Conservation (phyloP, 2,888 invertebrate species). For the Drosophila mulleri region DNA sequence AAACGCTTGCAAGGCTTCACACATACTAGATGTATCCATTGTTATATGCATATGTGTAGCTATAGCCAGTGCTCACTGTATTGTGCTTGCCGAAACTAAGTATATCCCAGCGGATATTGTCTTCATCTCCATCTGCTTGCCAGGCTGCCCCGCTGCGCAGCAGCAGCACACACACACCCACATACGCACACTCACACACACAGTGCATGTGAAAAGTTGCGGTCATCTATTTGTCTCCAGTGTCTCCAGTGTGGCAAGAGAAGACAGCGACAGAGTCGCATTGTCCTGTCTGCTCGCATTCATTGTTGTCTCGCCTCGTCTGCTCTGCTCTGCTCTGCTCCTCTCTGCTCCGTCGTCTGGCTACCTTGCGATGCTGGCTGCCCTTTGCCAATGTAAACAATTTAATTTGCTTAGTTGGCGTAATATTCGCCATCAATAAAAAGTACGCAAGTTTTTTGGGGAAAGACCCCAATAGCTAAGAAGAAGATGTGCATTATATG, state of each 20-base stretch:
- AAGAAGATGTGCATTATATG: slow-evolving; percentile 21
- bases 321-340: background rate
- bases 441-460: slow-evolving; percentile 40
- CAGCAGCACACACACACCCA: background rate
- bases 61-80: slow-evolving; percentile 19
- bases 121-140: background rate
- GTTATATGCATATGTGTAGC: background rate
- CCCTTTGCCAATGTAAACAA: slow-evolving; percentile 69
- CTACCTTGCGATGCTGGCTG: slow-evolving; percentile 51
- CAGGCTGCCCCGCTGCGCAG: background rate
- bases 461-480: background rate
- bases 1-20: background rate
- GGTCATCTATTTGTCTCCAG: slow-evolving; percentile 59
- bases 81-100: background rate
- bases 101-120: background rate
- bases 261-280: slow-evolving; percentile 9
- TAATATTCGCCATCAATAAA: slow-evolving; percentile 78
- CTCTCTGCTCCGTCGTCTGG: slow-evolving; percentile 6
- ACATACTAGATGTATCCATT: too few species aligned
- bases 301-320: slow-evolving; percentile 58
- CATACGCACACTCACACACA: background rate
- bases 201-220: slow-evolving; percentile 42
- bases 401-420: slow-evolving; percentile 81
- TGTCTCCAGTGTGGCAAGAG: slow-evolving; percentile 37
- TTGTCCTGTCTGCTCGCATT: slow-evolving; percentile 45